A percentile compares a stretch with the other conserved stretches of the same genome.
These are phyloP conservation scores for Hypolimnas misippus DNA, from an alignment of 2,888 invertebrate species.

Conservation along the genomic window DNA sequence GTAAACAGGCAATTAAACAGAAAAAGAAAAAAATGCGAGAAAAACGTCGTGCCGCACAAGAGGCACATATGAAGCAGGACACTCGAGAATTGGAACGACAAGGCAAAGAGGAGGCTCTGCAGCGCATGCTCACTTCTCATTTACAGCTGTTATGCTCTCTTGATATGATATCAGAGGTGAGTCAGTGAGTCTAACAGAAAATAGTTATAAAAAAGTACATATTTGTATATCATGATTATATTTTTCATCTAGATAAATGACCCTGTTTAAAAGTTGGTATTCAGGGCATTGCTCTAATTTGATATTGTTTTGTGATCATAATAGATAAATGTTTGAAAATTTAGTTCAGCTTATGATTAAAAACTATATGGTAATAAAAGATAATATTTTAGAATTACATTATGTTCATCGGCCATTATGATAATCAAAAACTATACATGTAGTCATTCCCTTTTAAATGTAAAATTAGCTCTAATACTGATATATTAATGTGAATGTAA, in stretches of 20 bases:
- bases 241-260: background rate
- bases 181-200: too few species aligned
- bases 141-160: constrained; percentile 87
- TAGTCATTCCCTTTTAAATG: too few species aligned
- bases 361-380: background rate
- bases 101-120: constrained; percentile 81
- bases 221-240: background rate
- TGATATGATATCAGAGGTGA: constrained; percentile 77
- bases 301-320: background rate
- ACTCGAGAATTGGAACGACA: constrained; percentile 65
- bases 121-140: constrained; percentile 85
- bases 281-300: background rate
- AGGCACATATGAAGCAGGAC: constrained; percentile 71
- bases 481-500: too few species aligned
- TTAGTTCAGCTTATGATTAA: background rate
- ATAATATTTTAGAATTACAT: too few species aligned
- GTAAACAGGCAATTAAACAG: constrained; percentile 61
- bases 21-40: constrained; percentile 66
- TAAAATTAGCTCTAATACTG: too few species aligned
- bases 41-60: constrained; percentile 65
- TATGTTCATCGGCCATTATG: too few species aligned
- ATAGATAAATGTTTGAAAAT: background rate
- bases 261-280: constrained; percentile 16
- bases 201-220: too few species aligned
- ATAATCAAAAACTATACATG: too few species aligned